A percentile compares a stretch with the other conserved stretches of the same genome.
phyloP scores from a whole-genome alignment of 1,140 invertebrate species.

The Drosophila pseudoananassae region DNA sequence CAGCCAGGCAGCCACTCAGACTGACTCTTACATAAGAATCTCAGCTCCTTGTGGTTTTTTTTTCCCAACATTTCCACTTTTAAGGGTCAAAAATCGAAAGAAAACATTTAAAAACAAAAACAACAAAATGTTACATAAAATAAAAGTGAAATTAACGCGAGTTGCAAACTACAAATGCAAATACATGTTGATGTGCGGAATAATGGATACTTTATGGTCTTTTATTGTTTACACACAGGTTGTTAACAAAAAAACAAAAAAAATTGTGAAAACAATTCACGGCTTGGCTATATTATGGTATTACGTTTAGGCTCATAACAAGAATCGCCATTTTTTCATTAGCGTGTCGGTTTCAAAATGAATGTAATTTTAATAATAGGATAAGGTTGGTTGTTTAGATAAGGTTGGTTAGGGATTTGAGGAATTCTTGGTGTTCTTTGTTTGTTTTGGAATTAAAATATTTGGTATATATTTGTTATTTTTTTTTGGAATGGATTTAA shows the following conservation, averaged over 20 bases:
- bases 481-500: too few relatives aligned
- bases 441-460: too few relatives aligned
- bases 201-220: slow-evolving; percentile 4
- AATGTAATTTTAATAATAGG: neutral
- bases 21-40: slow-evolving; percentile 37
- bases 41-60: slow-evolving; percentile 15
- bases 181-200: slow-evolving; percentile 34
- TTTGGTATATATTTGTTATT: too few relatives aligned
- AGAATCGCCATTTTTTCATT: neutral
- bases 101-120: neutral
- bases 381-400: too few relatives aligned
- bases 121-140: slow-evolving; percentile 22
- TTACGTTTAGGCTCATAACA: neutral
- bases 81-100: slow-evolving; percentile 11
- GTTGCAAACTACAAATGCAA: slow-evolving; percentile 16
- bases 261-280: slow-evolving; percentile 4
- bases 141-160: slow-evolving; percentile 31
- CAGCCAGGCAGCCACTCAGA: neutral
- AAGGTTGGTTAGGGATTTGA: too few relatives aligned
- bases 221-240: neutral
- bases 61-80: neutral
- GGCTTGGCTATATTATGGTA: neutral
- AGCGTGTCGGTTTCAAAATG: neutral
- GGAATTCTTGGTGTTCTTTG: too few relatives aligned
- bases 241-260: too few relatives aligned